Percentiles rank a stretch among this genome's conserved stretches.
These are phyloP conservation scores for Paracyprichromis sp. DNA, from an alignment of 2,113 vertebrate genomes.

Conservation along the genomic window DNA sequence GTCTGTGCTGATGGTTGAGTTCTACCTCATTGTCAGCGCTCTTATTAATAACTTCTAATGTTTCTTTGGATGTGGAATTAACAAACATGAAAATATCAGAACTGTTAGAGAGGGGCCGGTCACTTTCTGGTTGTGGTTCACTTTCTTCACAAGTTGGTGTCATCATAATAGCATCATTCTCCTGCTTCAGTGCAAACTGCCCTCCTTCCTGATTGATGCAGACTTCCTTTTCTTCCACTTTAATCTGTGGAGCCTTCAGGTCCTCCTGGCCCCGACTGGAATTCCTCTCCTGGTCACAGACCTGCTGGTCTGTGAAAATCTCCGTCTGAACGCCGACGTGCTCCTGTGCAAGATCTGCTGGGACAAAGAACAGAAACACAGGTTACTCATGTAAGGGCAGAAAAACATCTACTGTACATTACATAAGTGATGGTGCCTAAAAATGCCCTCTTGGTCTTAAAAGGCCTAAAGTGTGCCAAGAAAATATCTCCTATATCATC, in stretches of 20 bases:
- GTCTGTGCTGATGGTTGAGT: background rate
- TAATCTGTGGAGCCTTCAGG: background rate
- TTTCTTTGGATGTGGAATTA: background rate
- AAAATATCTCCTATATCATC: background rate
- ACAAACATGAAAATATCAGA: background rate
- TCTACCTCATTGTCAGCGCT: background rate
- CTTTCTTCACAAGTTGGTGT: background rate
- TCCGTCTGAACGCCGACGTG: background rate
- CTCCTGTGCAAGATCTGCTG: background rate
- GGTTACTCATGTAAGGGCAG: accelerated
- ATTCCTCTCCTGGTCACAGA: background rate
- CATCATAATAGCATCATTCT: background rate
- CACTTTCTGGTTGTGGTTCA: background rate
- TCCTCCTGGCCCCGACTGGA: background rate
- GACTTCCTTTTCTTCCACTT: background rate
- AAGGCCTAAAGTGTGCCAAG: background rate
- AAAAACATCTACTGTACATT: background rate
- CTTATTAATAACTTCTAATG: background rate
- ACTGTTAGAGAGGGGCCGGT: background rate
- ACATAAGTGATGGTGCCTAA: background rate
- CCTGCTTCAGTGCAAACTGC: background rate
- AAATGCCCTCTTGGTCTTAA: background rate
- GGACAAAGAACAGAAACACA: background rate
- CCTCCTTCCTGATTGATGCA: background rate
- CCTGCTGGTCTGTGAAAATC: background rate